phyloP scores from a whole-genome alignment of 2,113 vertebrate species.

The Ammospiza caudacuta region DNA sequence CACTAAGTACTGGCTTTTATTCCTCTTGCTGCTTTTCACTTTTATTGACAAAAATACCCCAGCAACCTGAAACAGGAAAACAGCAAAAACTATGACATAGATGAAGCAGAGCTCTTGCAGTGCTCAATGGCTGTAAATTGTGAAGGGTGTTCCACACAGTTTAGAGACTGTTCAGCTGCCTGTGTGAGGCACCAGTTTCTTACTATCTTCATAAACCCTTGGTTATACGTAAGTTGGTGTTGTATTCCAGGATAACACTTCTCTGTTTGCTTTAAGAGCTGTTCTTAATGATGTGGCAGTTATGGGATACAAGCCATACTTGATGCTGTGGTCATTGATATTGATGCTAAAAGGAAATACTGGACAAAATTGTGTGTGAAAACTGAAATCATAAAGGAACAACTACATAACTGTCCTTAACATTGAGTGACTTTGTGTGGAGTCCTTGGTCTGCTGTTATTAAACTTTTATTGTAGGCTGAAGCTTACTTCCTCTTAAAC shows the following conservation, averaged over 20 bases:
- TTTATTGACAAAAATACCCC: neutral
- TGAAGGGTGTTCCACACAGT: neutral
- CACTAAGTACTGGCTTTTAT: neutral
- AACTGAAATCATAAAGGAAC: neutral
- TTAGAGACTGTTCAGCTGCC: neutral
- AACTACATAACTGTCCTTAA: neutral
- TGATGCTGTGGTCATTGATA: neutral
- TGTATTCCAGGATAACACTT: neutral
- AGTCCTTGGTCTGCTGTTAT: neutral
- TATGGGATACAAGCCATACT: neutral
- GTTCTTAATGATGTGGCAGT: fast-evolving
- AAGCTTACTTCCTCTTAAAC: neutral
- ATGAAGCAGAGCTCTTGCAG: neutral
- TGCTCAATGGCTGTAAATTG: neutral
- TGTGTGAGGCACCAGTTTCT: neutral
- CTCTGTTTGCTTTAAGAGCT: neutral
- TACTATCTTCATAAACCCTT: neutral
- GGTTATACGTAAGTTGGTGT: neutral
- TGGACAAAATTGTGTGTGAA: neutral
- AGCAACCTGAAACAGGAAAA: neutral
- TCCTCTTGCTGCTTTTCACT: neutral
- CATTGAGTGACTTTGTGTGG: neutral
- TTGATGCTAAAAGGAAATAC: neutral
- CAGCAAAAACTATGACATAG: neutral
- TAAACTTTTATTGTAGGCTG: neutral